Percentiles rank a stretch among this genome's conserved stretches.
Evolutionary conservation across 2,797 vertebrate genomes (phyloP).

Genomic region (Channallabes apus): DNA sequence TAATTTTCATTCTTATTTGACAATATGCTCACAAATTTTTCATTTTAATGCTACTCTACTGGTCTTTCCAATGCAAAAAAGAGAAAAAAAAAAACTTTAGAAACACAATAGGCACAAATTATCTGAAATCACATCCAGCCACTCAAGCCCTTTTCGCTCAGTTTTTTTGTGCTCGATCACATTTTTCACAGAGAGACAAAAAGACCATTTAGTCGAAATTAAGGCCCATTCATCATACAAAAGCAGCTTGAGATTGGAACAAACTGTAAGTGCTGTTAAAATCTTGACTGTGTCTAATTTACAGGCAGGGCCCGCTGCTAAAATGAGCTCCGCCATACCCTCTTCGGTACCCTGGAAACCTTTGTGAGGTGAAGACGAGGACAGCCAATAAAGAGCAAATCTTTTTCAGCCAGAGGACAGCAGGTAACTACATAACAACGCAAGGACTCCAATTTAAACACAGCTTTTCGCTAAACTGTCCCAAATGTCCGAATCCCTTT

Average conservation of each 20-base stretch:
- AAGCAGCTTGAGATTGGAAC: slow-evolving; percentile 64
- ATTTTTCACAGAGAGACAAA: slow-evolving; percentile 63
- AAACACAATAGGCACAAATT: slow-evolving; percentile 55
- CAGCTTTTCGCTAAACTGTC: slow-evolving; percentile 53
- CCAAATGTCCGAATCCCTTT: slow-evolving; percentile 42
- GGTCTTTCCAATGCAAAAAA: slow-evolving; percentile 35
- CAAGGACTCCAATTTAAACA: slow-evolving; percentile 66
- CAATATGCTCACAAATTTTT: slow-evolving; percentile 44
- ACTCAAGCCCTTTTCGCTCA: slow-evolving; percentile 6
- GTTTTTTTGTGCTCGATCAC: slow-evolving; percentile 60
- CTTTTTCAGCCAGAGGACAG: slow-evolving; percentile 64
- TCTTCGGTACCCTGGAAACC: slow-evolving; percentile 73
- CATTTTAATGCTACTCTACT: slow-evolving; percentile 51
- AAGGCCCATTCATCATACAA: slow-evolving; percentile 70
- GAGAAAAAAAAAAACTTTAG: slow-evolving; percentile 48
- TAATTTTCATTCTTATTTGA: slow-evolving; percentile 54
- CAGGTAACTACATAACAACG: slow-evolving; percentile 72
- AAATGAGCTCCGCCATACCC: slow-evolving; percentile 57
- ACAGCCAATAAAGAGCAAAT: slow-evolving; percentile 73
- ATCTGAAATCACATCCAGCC: slow-evolving; percentile 49
- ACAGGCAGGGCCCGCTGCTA: slow-evolving; percentile 58
- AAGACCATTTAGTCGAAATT: slow-evolving; percentile 68
- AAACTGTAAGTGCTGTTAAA: slow-evolving; percentile 66
- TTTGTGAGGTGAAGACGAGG: slow-evolving; percentile 72
- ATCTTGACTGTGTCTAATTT: slow-evolving; percentile 62